Evolutionary conservation across 30 jellyfish, hydroid and myxozoan species (phyloP), one percentile per base, ranked within the genome.

Genomic region (Aurelia sp.): DNA sequence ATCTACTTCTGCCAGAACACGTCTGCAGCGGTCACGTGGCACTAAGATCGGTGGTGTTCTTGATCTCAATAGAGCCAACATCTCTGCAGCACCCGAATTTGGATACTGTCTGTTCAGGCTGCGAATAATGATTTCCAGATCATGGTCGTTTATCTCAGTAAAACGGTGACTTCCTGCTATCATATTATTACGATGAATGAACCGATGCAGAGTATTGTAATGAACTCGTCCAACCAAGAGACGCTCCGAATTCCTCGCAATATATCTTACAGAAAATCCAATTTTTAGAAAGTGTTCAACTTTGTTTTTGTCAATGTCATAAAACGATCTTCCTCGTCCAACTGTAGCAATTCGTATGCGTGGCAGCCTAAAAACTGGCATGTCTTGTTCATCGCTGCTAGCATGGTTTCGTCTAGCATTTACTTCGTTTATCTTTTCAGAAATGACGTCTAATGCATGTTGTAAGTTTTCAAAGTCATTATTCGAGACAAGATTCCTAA

Each of bases 61-160:
- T 9, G 79, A 31, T 20, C 60, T 23, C 35, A 68, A 35, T 8
- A 68, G 60, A 11, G 35, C 23, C 35, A 48, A 41, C 72, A 73
- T 55, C 31, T 77, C 88, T 77, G 27, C 30, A 3, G 78, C 69
- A 13, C 88, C 88, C 15, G 88, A 77, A 47, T 77, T 77, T 27
- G 88, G 88, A 30, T 10, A 77, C 35, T 55, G 88, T 60, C 71
- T 57, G 33, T 77, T 77, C 33, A 33, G 60, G 44, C 35, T 35
- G 15, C 59, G 60, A 20, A 68, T 4, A 20, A 11, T 68, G 22
- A 11, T 33, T 19, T 19, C 15, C 17, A 68, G 60, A 33, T 68
- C 21, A 19, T 13, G 57, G 35, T 68, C 4, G 17, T 23, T 35
- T 8, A 68, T 23, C 16, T 23, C 19, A 19, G 60, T 68, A 35